Conservation (phyloP, 2,113 vertebrate genomes). For the Tenrec ecaudatus region DNA sequence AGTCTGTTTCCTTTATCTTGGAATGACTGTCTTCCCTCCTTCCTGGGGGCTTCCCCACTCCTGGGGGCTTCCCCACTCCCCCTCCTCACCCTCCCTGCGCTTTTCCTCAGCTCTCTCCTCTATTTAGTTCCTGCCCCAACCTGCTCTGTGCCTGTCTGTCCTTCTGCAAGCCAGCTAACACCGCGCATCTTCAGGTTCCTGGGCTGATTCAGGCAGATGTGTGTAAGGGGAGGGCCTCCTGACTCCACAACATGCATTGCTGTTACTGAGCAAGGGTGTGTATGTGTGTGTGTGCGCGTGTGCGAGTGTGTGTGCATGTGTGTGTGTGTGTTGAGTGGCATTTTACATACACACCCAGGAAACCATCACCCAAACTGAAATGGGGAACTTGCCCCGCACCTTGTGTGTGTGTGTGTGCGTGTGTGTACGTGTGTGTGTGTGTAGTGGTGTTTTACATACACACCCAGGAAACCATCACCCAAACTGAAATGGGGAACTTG, state of each 20-base stretch:
- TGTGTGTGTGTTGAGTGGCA: neutral
- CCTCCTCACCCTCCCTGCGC: neutral
- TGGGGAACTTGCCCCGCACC: neutral
- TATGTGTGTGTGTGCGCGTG: neutral
- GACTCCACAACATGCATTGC: too few species aligned
- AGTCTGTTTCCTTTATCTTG: neutral
- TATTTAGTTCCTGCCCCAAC: neutral
- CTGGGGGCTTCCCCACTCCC: too few species aligned
- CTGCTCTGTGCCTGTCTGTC: neutral
- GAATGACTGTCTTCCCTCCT: neutral
- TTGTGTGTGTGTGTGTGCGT: too few species aligned
- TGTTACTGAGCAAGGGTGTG: neutral
- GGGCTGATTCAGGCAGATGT: neutral
- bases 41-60: too few species aligned
- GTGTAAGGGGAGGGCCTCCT: too few species aligned
- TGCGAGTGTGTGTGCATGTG: neutral
- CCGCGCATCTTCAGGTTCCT: neutral
- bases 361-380: neutral
- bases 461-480: neutral
- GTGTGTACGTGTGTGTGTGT: too few species aligned
- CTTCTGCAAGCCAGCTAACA: neutral
- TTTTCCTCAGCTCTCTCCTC: neutral
- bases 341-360: fast-evolving
- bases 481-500: neutral
- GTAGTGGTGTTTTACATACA: too few species aligned